Evolutionary conservation across 2,113 vertebrate genomes (phyloP), one percentile per base, ranked within the genome.

Genomic region (Trogon melanurus): DNA sequence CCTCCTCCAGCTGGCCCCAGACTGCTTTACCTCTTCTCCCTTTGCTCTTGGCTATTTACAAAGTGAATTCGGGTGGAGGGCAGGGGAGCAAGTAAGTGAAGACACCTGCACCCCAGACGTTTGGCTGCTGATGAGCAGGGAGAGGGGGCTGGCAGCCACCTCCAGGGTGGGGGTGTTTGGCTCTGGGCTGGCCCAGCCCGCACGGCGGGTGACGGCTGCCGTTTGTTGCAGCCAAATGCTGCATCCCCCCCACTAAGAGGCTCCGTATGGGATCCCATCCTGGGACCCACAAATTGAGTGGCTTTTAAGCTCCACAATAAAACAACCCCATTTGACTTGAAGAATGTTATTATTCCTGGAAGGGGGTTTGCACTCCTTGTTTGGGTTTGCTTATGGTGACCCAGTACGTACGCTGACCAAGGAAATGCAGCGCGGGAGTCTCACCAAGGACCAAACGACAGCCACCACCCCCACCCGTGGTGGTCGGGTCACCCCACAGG

Each of bases 221-320:
- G 62, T 23, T 11, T n/a, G 62, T 3, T 71, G 57, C 72, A 16
- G 61, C 76, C 91, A 95, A 95, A 94, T 36, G 91, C 83, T 48
- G 85, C 60, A 7, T 45, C 17, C 54, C 79, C 82, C 72, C 76
- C 36, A 72, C 76, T 18, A 30, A 5, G 64, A 85, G 83, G 72
- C 75, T 80, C 72, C 3, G 0, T 22, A 20, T 8, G 78, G 82
- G 61, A 91, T 15, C 84, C 64, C 84, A 61, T 16, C 70, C 80
- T 5, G 29, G 29, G 32, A 36, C 54, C 75, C 0, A 0, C 0
- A 4, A 85, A 79, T 73, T 85, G 50, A 85, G 62, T 4, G 58
- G 16, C 91, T 85, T 85, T 95, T 58, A 85, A 95, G 78, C n/a
- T 76, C 84, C 47, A 78, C 89, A 85, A 85, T 95, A 91, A 96